Conservation (phyloP, 2,888 invertebrate species). For the Schizaphis graminum region DNA sequence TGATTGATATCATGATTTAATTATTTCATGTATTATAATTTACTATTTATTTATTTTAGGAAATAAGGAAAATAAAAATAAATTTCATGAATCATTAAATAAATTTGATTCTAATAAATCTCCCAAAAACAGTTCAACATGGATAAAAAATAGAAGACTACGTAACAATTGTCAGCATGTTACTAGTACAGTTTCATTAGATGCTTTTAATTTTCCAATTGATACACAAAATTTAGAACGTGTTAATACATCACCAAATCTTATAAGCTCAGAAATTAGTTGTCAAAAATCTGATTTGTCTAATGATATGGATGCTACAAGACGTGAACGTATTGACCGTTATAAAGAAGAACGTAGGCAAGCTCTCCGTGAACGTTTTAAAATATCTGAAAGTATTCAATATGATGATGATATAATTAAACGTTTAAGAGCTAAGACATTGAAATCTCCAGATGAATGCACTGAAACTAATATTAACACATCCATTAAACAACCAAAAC, state of each 20-base stretch:
- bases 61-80: constrained; percentile 59
- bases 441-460: constrained; percentile 64
- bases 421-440: constrained; percentile 72
- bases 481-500: constrained; percentile 47
- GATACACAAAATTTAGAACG: constrained; percentile 67
- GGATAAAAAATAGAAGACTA: constrained; percentile 54
- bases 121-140: constrained; percentile 41
- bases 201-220: constrained; percentile 78
- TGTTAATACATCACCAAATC: constrained; percentile 69
- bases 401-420: constrained; percentile 75
- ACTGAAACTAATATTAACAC: constrained; percentile 63
- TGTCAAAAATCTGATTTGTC: constrained; percentile 46
- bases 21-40: background rate
- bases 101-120: constrained; percentile 50
- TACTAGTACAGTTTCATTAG: constrained; percentile 74
- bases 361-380: constrained; percentile 87
- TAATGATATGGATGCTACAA: constrained; percentile 66
- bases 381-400: constrained; percentile 76
- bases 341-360: constrained; percentile 92
- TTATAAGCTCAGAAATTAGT: constrained; percentile 52
- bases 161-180: constrained; percentile 72
- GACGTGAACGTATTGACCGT: constrained; percentile 69
- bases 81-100: constrained; percentile 14
- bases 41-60: constrained; percentile 41
- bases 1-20: background rate